phyloP scores from a whole-genome alignment of 2,797 vertebrate species.

The Urosaurus nigricauda region DNA sequence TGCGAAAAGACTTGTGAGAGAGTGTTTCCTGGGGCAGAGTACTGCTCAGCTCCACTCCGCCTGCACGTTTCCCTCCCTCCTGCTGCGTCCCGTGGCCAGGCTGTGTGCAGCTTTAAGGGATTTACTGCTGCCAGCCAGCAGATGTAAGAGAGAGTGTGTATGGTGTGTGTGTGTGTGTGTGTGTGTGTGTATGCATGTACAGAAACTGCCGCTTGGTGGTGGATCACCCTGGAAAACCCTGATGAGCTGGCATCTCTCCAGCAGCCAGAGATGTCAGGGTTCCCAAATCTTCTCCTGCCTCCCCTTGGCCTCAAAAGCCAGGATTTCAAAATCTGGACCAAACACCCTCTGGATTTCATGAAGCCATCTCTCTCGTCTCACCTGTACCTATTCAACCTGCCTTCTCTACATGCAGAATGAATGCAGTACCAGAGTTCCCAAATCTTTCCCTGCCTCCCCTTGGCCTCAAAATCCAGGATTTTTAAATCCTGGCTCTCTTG shows the following conservation, averaged over 20 bases:
- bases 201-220: neutral
- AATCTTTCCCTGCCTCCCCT: neutral
- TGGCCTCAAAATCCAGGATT: no score
- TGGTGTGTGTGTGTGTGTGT: neutral
- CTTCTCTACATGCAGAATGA: no score
- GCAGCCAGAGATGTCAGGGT: neutral
- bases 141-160: neutral
- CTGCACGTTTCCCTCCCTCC: constrained; percentile 36
- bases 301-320: no score
- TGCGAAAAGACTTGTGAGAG: constrained; percentile 9
- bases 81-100: constrained; percentile 50
- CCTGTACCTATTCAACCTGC: no score
- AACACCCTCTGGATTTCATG: no score
- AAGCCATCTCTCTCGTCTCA: neutral
- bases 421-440: neutral
- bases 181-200: neutral
- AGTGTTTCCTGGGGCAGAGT: constrained; percentile 39
- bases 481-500: neutral
- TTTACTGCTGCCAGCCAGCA: constrained; percentile 37
- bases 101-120: constrained; percentile 51
- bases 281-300: neutral
- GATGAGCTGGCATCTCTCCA: constrained; percentile 22
- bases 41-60: neutral
- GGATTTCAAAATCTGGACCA: no score
- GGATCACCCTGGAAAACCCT: constrained; percentile 53